A percentile compares a stretch with the other conserved stretches of the same genome.
Conservation (phyloP, 2,113 vertebrate genomes). For the Podarcis raffonei region DNA sequence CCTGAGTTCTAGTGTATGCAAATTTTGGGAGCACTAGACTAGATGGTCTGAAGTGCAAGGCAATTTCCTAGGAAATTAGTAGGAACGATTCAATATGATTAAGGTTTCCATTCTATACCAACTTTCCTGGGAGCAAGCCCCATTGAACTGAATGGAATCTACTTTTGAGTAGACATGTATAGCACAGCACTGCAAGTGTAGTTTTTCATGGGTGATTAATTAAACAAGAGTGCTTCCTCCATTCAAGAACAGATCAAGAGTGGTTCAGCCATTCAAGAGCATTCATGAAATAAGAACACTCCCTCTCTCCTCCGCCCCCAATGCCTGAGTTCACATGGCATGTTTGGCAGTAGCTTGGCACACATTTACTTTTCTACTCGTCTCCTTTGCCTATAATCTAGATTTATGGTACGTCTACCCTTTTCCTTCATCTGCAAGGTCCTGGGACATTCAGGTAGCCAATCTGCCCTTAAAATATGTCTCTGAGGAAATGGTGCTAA, state of each 20-base stretch:
- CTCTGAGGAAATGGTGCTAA: slow-evolving; percentile 98
- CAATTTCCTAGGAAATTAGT: background rate
- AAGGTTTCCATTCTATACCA: background rate
- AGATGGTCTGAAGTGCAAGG: background rate
- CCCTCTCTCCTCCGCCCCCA: slow-evolving; percentile 11
- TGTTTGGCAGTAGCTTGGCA: slow-evolving; percentile 23
- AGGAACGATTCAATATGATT: background rate
- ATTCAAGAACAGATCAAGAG: background rate
- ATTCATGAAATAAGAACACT: background rate
- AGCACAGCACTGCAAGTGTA: background rate
- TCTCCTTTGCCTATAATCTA: slow-evolving; percentile 54
- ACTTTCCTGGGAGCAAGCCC: background rate
- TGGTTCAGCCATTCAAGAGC: background rate
- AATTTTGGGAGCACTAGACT: background rate
- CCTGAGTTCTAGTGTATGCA: no score
- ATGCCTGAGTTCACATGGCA: slow-evolving; percentile 18
- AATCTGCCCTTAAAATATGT: slow-evolving; percentile 99
- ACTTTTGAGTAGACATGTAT: no score
- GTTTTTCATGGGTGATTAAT: background rate
- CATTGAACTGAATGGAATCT: no score
- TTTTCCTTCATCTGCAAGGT: slow-evolving; percentile 83
- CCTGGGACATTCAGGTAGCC: slow-evolving; percentile 95
- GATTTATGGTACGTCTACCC: slow-evolving; percentile 76
- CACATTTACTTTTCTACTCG: slow-evolving; percentile 48
- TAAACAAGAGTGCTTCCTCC: background rate